Evolutionary conservation across 2,797 vertebrate genomes (phyloP).

Genomic region (Alfaro cultratus): DNA sequence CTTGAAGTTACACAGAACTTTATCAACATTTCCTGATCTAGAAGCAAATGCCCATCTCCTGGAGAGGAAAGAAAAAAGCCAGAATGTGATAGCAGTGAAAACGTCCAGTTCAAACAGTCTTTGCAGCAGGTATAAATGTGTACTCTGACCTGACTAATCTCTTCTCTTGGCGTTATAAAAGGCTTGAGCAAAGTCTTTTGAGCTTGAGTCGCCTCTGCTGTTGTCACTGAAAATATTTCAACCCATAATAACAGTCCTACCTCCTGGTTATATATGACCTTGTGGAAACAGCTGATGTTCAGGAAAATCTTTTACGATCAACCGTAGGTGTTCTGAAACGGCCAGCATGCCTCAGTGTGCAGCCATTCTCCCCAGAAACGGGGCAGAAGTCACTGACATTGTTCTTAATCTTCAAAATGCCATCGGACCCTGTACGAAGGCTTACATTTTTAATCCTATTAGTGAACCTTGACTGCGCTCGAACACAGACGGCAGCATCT

Average conservation of each 20-base stretch:
- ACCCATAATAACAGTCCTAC: slow-evolving; percentile 16
- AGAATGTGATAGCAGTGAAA: slow-evolving; percentile 13
- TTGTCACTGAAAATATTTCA: slow-evolving; percentile 29
- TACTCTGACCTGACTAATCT: slow-evolving; percentile 19
- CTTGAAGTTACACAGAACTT: slow-evolving; percentile 24
- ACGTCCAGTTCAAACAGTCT: slow-evolving; percentile 5
- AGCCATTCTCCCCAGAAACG: slow-evolving; percentile 27
- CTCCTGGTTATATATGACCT: slow-evolving; percentile 40
- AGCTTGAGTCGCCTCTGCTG: slow-evolving; percentile 18
- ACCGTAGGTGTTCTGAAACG: slow-evolving; percentile 45
- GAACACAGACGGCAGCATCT: slow-evolving; percentile 42
- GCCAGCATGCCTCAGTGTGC: slow-evolving; percentile 27
- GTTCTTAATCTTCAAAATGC: slow-evolving; percentile 65
- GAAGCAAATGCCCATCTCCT: slow-evolving; percentile 11
- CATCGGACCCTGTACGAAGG: slow-evolving; percentile 56
- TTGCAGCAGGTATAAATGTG: slow-evolving; percentile 21
- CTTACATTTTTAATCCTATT: slow-evolving; percentile 72
- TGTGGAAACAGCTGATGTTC: slow-evolving; percentile 46
- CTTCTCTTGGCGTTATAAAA: slow-evolving; percentile 17
- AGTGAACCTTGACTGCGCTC: slow-evolving; percentile 47
- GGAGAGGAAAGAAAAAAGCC: neutral
- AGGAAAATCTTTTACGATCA: slow-evolving; percentile 45
- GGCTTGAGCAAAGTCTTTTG: slow-evolving; percentile 16
- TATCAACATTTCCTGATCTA: slow-evolving; percentile 26
- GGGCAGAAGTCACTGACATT: slow-evolving; percentile 48